A percentile compares a stretch with the other conserved stretches of the same genome.
These are phyloP conservation scores for Melanotaenia pygmaea DNA, from an alignment of 2,797 vertebrate genomes.

Conservation along the genomic window DNA sequence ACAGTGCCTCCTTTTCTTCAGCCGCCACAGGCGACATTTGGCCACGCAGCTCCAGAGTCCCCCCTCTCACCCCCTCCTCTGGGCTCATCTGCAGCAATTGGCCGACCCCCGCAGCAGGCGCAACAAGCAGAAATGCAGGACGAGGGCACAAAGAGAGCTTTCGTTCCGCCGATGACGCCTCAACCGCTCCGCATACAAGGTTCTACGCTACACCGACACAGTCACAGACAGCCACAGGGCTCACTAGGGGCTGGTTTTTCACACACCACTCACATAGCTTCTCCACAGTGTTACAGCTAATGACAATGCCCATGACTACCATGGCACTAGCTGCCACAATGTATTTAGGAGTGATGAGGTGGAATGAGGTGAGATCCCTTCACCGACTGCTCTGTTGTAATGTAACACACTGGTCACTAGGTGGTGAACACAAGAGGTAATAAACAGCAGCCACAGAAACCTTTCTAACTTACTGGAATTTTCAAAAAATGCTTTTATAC, in stretches of 20 bases:
- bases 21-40: slow-evolving; percentile 58
- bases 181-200: slow-evolving; percentile 80
- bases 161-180: slow-evolving; percentile 78
- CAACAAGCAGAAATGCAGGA: slow-evolving; percentile 60
- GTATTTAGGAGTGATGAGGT: slow-evolving; percentile 72
- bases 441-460: not conserved
- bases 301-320: slow-evolving; percentile 43
- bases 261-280: slow-evolving; percentile 35
- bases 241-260: slow-evolving; percentile 33
- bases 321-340: slow-evolving; percentile 64
- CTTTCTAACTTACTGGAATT: slow-evolving; percentile 3
- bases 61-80: slow-evolving; percentile 53
- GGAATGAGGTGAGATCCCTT: slow-evolving; percentile 69
- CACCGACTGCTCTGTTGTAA: slow-evolving; percentile 58
- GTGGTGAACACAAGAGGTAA: slow-evolving; percentile 43
- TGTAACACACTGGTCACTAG: slow-evolving; percentile 58
- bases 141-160: slow-evolving; percentile 78
- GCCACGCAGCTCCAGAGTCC: slow-evolving; percentile 54
- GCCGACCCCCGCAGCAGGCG: slow-evolving; percentile 64
- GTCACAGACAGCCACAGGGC: slow-evolving; percentile 26
- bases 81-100: slow-evolving; percentile 63
- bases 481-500: not conserved
- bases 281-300: slow-evolving; percentile 46
- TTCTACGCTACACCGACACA: slow-evolving; percentile 56
- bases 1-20: slow-evolving; percentile 67